Conservation (phyloP, 2,113 vertebrate species). For the Aptenodytes patagonicus region DNA sequence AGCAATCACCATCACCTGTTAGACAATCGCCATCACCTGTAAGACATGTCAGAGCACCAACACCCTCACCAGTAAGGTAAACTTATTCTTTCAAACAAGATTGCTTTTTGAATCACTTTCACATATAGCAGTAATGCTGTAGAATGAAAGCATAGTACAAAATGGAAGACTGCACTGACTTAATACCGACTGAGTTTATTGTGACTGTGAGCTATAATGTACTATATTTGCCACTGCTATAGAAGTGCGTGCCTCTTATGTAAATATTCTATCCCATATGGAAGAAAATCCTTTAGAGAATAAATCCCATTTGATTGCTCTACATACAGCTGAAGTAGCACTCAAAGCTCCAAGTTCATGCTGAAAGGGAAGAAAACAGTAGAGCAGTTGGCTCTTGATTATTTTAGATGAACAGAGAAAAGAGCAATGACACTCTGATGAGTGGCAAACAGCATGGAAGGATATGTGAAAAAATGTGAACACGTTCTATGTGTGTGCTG, state of each 20-base stretch:
- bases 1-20: constrained; percentile 94
- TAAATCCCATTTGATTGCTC: not conserved
- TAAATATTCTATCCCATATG: not conserved
- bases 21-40: constrained; percentile 95
- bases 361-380: not conserved
- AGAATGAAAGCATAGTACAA: not conserved
- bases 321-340: not conserved
- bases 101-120: not conserved
- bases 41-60: constrained; percentile 91
- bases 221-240: not conserved
- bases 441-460: not conserved
- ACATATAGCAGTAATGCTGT: not conserved
- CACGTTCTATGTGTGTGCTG: not conserved
- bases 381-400: not conserved
- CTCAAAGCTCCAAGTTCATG: not conserved
- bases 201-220: not conserved
- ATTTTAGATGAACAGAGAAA: not conserved
- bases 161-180: not conserved
- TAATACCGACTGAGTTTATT: not conserved
- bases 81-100: not conserved
- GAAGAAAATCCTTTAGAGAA: not conserved
- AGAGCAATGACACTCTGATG: not conserved
- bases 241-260: rapidly evolving
- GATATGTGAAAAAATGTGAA: not conserved
- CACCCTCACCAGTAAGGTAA: constrained; percentile 93